Base-by-base conservation (phyloP, 1,140 invertebrate genomes). In the Calephelis virginiensis region DNA sequence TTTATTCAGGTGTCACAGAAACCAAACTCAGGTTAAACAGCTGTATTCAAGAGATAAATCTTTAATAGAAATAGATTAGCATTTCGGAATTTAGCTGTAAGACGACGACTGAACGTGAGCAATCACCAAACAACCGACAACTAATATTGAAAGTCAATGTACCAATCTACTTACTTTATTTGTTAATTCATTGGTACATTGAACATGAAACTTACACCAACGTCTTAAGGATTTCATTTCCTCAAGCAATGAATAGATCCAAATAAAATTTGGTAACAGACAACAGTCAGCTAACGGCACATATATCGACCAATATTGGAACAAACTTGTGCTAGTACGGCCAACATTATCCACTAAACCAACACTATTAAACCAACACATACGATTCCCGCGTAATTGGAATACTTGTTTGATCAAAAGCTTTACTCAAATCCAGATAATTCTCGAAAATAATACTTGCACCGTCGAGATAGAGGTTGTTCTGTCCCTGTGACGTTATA, bases 321-420 rank as follows among this genome's bases (percentile, higher is more conserved):
- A 59, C 53, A 37, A 38, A 37, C 53, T 17, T n/a, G 53, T 59
- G 12, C 53, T 37, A 11, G 28, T 10, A 11, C 28, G 28, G 53
- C 53, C 53, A 38, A 59, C 53, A 38, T 17, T 11, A 59, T 59
- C 37, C 53, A 37, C 28, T 59, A 37, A 59, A 37, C 53, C 53
- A 59, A 59, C 37, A 59, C 53, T 28, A 59, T 59, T 59, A 59
- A 59, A 59, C 53, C 53, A 59, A 59, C 53, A 59, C 37, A 59
- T 59, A 59, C 53, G 53, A 38, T 59, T 59, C 37, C 53, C 28
- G 14, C 11, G 53, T 59, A 59, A 59, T 59, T 59, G 53, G 53
- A 59, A 28, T 59, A 59, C 56, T 59, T 59, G 37, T 59, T 59
- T 59, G 56, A 59, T 59, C 56, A 59, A 59, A 59, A 59, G 56